Conservation (phyloP, 2,797 vertebrate genomes). For the Lerista edwardsae region DNA sequence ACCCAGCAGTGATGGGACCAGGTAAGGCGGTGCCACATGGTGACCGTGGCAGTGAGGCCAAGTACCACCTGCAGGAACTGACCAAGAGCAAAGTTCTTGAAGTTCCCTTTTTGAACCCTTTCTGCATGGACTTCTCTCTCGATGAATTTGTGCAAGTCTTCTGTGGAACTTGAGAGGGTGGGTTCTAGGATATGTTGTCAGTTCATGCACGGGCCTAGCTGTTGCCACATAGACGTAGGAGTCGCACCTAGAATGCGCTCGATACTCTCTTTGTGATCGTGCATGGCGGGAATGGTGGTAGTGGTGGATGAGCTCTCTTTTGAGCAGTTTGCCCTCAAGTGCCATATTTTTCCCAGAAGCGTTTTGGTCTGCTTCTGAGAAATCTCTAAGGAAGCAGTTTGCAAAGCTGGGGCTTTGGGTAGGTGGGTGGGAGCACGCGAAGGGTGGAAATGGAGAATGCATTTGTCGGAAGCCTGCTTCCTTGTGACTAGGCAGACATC, state of each 20-base stretch:
- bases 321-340: neutral
- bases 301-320: neutral
- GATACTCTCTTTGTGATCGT: neutral
- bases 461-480: neutral
- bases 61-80: too few relatives aligned
- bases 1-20: too few relatives aligned
- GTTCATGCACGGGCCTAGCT: neutral
- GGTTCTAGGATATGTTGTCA: neutral
- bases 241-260: neutral
- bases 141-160: neutral
- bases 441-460: neutral
- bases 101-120: neutral
- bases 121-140: neutral
- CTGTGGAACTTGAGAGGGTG: neutral
- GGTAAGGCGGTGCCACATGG: too few relatives aligned
- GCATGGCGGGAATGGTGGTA: neutral
- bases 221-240: neutral
- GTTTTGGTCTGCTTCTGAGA: neutral
- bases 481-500: neutral
- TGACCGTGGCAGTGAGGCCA: too few relatives aligned
- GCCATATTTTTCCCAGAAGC: neutral
- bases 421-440: neutral
- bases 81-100: neutral
- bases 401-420: neutral
- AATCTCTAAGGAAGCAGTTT: neutral